Evolutionary conservation across 1,140 invertebrate species (phyloP).

Genomic region (Vanessa tameamea): DNA sequence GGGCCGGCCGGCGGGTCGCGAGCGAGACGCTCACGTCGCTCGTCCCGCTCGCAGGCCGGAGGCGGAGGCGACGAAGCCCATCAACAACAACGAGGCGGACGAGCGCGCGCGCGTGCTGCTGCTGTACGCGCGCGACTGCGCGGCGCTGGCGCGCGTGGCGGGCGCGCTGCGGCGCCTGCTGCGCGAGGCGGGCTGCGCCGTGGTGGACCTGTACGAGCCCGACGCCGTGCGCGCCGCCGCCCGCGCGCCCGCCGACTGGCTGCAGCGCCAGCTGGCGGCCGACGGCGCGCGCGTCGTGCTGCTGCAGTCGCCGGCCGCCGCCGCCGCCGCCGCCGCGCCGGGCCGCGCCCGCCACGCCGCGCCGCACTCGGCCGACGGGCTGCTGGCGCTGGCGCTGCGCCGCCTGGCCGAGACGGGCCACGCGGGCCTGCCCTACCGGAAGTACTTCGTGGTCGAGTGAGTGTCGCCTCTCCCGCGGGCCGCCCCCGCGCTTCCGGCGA

Average conservation of each 20-base stretch:
- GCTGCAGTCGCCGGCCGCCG: conserved; percentile 58
- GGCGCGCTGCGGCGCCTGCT: conserved; percentile 35
- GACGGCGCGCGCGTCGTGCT: conserved; percentile 48
- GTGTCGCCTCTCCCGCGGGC: conserved; percentile 4
- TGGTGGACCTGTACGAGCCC: conserved; percentile 52
- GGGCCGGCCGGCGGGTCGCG: too few species aligned
- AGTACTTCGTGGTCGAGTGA: conserved; percentile 59
- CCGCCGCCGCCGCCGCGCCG: conserved; percentile 44
- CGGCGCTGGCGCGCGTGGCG: conserved; percentile 33
- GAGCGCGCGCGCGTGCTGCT: conserved; percentile 36
- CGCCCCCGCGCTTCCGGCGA: too few species aligned
- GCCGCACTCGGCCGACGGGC: conserved; percentile 54
- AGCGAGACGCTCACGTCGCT: too few species aligned
- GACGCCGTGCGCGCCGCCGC: conserved; percentile 35
- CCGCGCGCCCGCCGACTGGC: conserved; percentile 43
- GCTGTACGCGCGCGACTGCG: conserved; percentile 60
- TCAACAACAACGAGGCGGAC: not conserved
- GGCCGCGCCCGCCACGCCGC: conserved; percentile 39
- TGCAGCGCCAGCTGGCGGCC: conserved; percentile 37
- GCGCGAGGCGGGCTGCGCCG: conserved; percentile 30
- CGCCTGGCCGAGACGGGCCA: conserved; percentile 41
- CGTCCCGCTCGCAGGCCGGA: not conserved
- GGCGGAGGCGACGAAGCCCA: not conserved
- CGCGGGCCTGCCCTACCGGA: conserved; percentile 44
- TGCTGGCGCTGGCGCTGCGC: conserved; percentile 56